These are phyloP conservation scores for Trichomalopsis sarcophagae DNA, from an alignment of 1,140 invertebrate genomes.

Conservation along the genomic window DNA sequence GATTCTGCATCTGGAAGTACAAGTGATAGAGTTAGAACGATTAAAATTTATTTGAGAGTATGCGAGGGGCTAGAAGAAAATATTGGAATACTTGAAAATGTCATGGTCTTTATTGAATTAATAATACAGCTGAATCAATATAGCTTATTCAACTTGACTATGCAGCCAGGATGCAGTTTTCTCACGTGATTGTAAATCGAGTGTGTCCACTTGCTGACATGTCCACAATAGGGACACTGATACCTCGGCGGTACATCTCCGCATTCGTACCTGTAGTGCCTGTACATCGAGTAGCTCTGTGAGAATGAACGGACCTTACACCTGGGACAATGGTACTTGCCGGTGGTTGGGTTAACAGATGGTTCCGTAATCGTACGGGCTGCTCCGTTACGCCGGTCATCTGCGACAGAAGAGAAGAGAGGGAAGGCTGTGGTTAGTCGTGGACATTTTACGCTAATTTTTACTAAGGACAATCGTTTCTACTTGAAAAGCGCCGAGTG, in stretches of 20 bases:
- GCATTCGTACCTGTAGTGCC: constrained; percentile 83
- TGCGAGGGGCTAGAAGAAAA: not conserved
- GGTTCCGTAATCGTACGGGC: constrained; percentile 21
- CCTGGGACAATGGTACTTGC: constrained; percentile 65
- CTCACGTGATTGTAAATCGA: constrained; percentile 69
- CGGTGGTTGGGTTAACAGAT: constrained; percentile 14
- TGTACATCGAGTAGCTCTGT: constrained; percentile 77
- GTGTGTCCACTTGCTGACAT: constrained; percentile 68
- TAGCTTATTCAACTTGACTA: constrained; percentile 56
- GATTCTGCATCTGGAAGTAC: no score
- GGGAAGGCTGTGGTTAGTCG: constrained; percentile 41
- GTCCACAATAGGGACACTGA: constrained; percentile 76
- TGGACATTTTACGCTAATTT: not conserved
- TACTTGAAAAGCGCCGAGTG: not conserved
- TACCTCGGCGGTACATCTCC: constrained; percentile 81
- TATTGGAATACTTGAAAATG: not conserved
- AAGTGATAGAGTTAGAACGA: no score
- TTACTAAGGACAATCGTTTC: not conserved
- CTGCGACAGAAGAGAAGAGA: constrained; percentile 27
- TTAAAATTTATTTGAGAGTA: not conserved
- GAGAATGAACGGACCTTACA: constrained; percentile 67
- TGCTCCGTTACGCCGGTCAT: not conserved
- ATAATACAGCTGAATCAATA: constrained; percentile 54
- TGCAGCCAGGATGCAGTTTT: constrained; percentile 61
- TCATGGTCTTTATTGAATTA: no score